Conservation (phyloP, 2,797 vertebrate species). For the Notoglanidium macrostoma region DNA sequence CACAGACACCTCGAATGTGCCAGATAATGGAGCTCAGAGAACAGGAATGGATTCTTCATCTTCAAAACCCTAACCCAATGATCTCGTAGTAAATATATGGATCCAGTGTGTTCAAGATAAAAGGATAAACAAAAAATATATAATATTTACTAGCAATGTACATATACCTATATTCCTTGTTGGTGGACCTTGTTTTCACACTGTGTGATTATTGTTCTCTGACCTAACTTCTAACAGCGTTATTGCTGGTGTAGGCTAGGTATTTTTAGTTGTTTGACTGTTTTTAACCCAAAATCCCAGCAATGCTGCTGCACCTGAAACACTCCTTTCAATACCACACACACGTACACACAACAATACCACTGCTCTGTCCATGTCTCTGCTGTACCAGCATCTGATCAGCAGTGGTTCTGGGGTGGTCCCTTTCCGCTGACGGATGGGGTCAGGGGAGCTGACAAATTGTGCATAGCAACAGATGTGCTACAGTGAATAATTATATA, state of each 20-base stretch:
- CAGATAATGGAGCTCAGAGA: conserved; percentile 42
- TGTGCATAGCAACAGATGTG: conserved; percentile 28
- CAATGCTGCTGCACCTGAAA: not conserved
- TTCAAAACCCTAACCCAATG: not conserved
- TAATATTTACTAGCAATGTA: not conserved
- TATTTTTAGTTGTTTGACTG: not conserved
- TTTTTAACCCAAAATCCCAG: not conserved
- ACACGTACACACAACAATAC: not conserved
- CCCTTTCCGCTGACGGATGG: conserved; percentile 5
- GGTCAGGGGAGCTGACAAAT: conserved; percentile 24
- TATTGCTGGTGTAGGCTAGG: not conserved
- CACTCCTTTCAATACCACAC: not conserved
- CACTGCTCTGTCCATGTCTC: not conserved
- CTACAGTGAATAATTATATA: conserved; percentile 14
- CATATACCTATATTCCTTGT: not conserved
- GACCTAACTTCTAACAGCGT: not conserved
- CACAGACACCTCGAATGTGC: conserved; percentile 49
- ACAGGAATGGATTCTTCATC: conserved; percentile 31
- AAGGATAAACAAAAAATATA: not conserved
- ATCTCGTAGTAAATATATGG: not conserved
- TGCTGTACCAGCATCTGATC: not conserved
- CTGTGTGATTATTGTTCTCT: not conserved
- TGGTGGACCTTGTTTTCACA: not conserved
- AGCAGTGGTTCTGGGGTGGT: conserved; percentile 26
- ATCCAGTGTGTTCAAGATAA: not conserved